Conservation (phyloP, 2,113 vertebrate species). For the Eudorcas thomsonii region DNA sequence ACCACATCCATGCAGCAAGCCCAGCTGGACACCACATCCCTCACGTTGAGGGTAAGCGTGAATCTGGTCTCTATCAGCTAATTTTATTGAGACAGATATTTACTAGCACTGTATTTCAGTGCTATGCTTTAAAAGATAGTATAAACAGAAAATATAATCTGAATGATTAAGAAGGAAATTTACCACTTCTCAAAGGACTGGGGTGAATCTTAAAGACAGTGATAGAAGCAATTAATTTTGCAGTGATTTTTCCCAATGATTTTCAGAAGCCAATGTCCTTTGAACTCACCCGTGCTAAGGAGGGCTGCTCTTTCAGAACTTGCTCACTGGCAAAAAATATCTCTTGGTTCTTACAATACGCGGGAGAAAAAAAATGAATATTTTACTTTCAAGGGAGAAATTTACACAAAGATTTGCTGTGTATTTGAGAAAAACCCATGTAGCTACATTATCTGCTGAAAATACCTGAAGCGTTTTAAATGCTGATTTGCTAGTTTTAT, state of each 20-base stretch:
- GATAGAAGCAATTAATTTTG: constrained; percentile 65
- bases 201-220: constrained; percentile 40
- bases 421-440: constrained; percentile 7
- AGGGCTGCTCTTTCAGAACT: constrained; percentile 89
- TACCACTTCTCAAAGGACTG: constrained; percentile 53
- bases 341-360: constrained; percentile 91
- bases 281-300: constrained; percentile 90
- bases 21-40: not conserved
- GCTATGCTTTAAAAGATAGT: constrained; percentile 16
- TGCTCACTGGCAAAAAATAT: constrained; percentile 94
- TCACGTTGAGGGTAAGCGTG: not conserved
- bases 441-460: not conserved
- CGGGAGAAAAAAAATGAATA: constrained; percentile 84
- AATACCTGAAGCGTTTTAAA: not conserved
- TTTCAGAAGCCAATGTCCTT: constrained; percentile 71
- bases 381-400: constrained; percentile 64
- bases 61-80: not conserved
- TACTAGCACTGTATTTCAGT: not conserved
- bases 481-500: not conserved
- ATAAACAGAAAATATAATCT: constrained; percentile 68
- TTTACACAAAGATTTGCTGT: not conserved
- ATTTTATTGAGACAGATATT: constrained; percentile 33
- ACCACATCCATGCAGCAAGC: not conserved
- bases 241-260: not conserved
- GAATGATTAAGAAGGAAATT: constrained; percentile 52